Percentiles rank a stretch among this genome's conserved stretches.
These are phyloP conservation scores for Orbicella faveolata DNA, from an alignment of 64 coral and sea anemone species.

Conservation along the genomic window DNA sequence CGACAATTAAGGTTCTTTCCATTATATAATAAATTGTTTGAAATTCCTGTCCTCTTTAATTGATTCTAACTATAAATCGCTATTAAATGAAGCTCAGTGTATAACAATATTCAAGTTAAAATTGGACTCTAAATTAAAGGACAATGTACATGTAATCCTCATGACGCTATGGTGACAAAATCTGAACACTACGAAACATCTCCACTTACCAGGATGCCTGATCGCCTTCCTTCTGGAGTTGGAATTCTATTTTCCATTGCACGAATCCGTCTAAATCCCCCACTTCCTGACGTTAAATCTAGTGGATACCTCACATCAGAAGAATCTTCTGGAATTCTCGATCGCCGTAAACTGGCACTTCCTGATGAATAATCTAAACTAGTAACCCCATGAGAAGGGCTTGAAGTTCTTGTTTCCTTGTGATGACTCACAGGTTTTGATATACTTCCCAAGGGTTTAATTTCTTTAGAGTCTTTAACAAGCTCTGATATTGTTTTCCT, in stretches of 20 bases:
- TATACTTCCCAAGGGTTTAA: conserved; percentile 93
- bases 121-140: no score
- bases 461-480: conserved; percentile 94
- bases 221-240: conserved; percentile 76
- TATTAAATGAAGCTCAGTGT: no score
- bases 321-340: conserved; percentile 79
- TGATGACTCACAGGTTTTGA: conserved; percentile 65
- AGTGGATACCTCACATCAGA: conserved; percentile 52
- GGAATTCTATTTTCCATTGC: conserved; percentile 62
- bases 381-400: conserved; percentile 55
- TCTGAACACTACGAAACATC: no score
- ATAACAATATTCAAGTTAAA: no score
- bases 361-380: conserved; percentile 81
- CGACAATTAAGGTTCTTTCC: no score
- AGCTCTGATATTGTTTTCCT: conserved; percentile 79
- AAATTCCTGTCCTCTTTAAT: no score
- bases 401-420: conserved; percentile 81
- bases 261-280: conserved; percentile 64
- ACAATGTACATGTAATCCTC: no score
- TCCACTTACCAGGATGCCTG: conserved; percentile 72
- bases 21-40: no score
- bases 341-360: conserved; percentile 71
- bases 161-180: no score
- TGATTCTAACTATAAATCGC: no score
- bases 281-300: conserved; percentile 69